Evolutionary conservation across 2,113 vertebrate genomes (phyloP).

Genomic region (Xiphorhynchus elegans): DNA sequence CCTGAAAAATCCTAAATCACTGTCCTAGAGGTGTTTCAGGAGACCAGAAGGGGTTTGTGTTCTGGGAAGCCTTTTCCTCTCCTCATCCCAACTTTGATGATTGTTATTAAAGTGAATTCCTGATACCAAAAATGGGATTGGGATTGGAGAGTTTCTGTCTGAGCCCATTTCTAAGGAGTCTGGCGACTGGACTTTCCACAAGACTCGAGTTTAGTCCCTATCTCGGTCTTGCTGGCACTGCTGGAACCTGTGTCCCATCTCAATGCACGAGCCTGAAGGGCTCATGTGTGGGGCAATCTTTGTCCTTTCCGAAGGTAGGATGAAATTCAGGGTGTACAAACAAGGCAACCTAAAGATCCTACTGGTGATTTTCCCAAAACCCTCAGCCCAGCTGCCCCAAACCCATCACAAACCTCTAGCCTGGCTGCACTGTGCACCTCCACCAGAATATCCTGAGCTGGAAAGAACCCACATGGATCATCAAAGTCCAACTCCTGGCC

Average conservation of each 20-base stretch:
- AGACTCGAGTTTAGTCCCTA: neutral
- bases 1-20: neutral
- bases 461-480: neutral
- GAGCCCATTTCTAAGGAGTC: neutral
- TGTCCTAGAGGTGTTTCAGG: neutral
- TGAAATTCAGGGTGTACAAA: neutral
- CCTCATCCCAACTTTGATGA: neutral
- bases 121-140: neutral
- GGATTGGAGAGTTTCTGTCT: neutral
- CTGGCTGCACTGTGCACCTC: fast-evolving
- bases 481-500: neutral
- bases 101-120: neutral
- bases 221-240: fast-evolving
- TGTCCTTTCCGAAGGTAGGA: neutral
- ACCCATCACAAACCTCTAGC: neutral
- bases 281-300: neutral
- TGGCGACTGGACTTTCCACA: neutral
- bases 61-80: neutral
- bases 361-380: neutral
- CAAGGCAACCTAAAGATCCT: neutral
- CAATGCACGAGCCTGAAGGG: neutral
- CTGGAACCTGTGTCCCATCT: neutral
- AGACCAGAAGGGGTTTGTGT: neutral
- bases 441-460: neutral
- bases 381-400: neutral